Percentiles rank a stretch among this genome's conserved stretches.
Conservation (phyloP, 2,797 vertebrate genomes). For the Sebastolobus altivelis region DNA sequence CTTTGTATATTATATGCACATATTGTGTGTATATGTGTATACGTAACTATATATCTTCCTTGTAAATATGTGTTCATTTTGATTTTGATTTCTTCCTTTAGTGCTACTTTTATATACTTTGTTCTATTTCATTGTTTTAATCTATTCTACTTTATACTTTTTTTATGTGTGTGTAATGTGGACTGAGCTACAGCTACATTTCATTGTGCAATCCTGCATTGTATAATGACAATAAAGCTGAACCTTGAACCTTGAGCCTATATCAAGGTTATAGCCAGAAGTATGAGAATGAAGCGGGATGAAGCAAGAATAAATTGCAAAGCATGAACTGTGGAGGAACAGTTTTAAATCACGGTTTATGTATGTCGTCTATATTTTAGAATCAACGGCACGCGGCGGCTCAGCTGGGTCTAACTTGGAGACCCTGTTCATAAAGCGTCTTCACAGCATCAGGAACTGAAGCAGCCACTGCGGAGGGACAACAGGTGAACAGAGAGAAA, state of each 20-base stretch:
- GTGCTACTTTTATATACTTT: background rate
- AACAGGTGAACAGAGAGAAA: slow-evolving; percentile 2
- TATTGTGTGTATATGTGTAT: background rate
- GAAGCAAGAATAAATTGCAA: background rate
- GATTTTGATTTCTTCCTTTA: background rate
- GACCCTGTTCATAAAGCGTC: slow-evolving; percentile 4
- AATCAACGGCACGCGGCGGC: background rate
- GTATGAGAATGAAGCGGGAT: background rate
- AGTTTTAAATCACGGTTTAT: background rate
- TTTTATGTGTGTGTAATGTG: background rate
- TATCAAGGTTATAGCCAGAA: background rate
- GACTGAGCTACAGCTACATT: background rate
- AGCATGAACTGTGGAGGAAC: background rate
- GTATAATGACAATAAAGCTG: background rate
- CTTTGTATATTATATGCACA: background rate
- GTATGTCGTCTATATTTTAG: background rate
- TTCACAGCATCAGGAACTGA: slow-evolving; percentile 81
- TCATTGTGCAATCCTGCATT: background rate
- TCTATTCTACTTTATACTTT: background rate
- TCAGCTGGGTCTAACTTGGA: slow-evolving; percentile 26
- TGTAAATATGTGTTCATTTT: background rate
- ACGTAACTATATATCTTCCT: background rate
- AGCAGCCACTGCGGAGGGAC: slow-evolving; percentile 82
- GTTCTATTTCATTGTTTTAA: background rate
- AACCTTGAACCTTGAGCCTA: background rate